Percentiles rank a stretch among this genome's conserved stretches.
These are phyloP conservation scores for Brachystomella parvula DNA, from an alignment of 1,140 invertebrate genomes.

Conservation along the genomic window DNA sequence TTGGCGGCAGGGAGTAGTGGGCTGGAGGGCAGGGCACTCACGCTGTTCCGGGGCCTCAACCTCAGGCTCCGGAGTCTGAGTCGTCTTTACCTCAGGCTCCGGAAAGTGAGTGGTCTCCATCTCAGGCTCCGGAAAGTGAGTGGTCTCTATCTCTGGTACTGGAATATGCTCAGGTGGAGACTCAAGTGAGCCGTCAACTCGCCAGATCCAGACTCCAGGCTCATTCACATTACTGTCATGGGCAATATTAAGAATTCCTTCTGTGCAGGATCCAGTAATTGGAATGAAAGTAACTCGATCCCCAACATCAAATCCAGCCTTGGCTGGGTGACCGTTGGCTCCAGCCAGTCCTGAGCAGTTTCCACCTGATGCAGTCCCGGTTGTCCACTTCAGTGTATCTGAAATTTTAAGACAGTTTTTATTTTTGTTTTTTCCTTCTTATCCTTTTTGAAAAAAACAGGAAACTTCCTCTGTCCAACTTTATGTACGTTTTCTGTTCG, in stretches of 20 bases:
- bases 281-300: slow-evolving; percentile 16
- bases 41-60: no score
- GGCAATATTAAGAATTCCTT: slow-evolving; percentile 12
- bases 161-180: no score
- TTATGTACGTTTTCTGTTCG: no score
- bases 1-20: background rate
- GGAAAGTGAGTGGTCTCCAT: no score
- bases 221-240: background rate
- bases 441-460: background rate
- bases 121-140: no score
- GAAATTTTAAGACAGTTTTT: background rate
- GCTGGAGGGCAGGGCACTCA: no score
- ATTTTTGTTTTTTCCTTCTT: background rate
- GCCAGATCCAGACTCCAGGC: background rate
- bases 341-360: slow-evolving; percentile 22
- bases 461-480: no score
- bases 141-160: no score
- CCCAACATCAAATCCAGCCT: slow-evolving; percentile 28
- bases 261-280: slow-evolving; percentile 15
- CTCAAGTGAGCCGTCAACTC: background rate
- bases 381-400: slow-evolving; percentile 41
- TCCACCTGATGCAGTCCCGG: slow-evolving; percentile 39
- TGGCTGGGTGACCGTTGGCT: slow-evolving; percentile 14
- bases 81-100: no score
- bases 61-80: no score